A percentile compares a stretch with the other conserved stretches of the same genome.
Conservation (phyloP, 2,113 vertebrate species). For the Rhinoderma darwinii region DNA sequence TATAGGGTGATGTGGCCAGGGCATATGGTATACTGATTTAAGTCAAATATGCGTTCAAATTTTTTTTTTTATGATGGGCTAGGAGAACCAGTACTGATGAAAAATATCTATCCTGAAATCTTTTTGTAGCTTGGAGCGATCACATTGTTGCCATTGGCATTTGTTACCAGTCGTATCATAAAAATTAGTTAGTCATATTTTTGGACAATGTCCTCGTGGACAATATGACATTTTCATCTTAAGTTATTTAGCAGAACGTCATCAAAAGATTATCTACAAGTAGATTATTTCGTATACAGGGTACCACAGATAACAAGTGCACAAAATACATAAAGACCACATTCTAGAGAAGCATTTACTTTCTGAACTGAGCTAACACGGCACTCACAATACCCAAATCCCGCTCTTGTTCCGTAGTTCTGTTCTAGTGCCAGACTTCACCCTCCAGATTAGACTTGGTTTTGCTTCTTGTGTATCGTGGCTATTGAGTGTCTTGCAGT, state of each 20-base stretch:
- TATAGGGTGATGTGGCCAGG: neutral
- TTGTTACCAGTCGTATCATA: neutral
- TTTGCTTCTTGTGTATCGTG: neutral
- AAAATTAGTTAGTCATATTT: neutral
- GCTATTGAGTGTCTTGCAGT: neutral
- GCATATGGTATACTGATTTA: no score
- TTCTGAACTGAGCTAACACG: constrained; percentile 22
- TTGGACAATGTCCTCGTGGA: no score
- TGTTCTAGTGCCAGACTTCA: constrained; percentile 67
- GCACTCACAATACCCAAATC: constrained; percentile 29
- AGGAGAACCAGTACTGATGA: neutral
- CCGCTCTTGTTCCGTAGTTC: constrained; percentile 57
- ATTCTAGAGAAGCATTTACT: neutral
- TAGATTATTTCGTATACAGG: neutral
- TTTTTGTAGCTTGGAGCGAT: neutral
- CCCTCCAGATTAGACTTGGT: constrained; percentile 58
- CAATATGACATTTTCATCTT: neutral
- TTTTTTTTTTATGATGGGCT: neutral
- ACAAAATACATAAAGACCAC: constrained; percentile 7
- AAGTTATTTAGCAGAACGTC: neutral
- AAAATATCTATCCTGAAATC: neutral
- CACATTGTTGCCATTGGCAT: neutral
- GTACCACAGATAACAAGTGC: neutral
- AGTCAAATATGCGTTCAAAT: neutral
- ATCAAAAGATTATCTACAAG: constrained; percentile 3